Conservation (phyloP, 2,888 invertebrate genomes). For the Epinotia brunnichana region DNA sequence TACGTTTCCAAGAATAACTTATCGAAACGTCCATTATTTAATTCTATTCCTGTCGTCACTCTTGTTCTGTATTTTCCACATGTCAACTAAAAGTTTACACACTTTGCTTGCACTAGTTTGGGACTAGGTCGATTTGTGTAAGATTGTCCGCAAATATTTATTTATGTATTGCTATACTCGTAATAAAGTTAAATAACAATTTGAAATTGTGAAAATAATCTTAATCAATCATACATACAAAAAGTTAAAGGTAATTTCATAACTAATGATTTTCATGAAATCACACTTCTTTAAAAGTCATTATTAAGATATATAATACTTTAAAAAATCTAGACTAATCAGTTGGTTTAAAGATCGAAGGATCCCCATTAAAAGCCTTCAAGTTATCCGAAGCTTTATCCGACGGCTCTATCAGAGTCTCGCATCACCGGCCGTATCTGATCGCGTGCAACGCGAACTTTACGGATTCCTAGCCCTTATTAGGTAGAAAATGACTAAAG, state of each 20-base stretch:
- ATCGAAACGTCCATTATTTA: not conserved
- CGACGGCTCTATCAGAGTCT: slow-evolving; percentile 26
- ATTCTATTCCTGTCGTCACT: not conserved
- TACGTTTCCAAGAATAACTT: not conserved
- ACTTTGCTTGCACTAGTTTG: too few relatives aligned
- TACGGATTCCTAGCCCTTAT: slow-evolving; percentile 15
- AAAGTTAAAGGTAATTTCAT: too few relatives aligned
- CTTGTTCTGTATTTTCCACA: not conserved
- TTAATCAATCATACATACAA: too few relatives aligned
- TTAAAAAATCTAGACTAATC: slow-evolving; percentile 9
- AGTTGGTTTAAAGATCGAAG: slow-evolving; percentile 19
- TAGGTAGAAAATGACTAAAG: not conserved
- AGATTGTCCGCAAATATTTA: too few relatives aligned
- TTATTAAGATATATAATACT: too few relatives aligned
- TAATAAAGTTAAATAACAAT: too few relatives aligned
- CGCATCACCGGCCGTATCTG: slow-evolving; percentile 33
- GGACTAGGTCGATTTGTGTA: too few relatives aligned
- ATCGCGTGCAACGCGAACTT: slow-evolving; percentile 38
- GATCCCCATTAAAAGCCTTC: slow-evolving; percentile 35
- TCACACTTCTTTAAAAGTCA: too few relatives aligned
- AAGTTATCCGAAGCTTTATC: slow-evolving; percentile 29
- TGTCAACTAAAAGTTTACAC: not conserved
- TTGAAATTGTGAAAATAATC: too few relatives aligned
- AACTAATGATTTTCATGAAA: too few relatives aligned
- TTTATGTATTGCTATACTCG: too few relatives aligned